phyloP scores from a whole-genome alignment of 2,888 invertebrate genomes.

The Melolontha melolontha region DNA sequence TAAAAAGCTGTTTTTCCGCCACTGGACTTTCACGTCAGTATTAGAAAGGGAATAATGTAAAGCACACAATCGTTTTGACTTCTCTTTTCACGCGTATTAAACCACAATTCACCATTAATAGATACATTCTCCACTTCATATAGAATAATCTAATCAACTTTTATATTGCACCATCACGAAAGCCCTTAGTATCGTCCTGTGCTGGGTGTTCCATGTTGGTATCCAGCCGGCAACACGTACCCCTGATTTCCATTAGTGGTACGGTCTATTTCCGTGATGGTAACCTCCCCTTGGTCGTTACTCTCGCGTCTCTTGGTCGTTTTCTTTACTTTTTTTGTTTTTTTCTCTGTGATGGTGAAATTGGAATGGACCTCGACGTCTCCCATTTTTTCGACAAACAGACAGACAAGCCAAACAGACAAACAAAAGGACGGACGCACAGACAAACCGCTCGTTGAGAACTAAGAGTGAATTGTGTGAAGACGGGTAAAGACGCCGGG shows the following conservation, averaged over 20 bases:
- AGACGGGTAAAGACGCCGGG: constrained; percentile 60
- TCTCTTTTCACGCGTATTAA: constrained; percentile 25
- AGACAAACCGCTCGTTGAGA: constrained; percentile 52
- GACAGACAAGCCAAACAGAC: constrained; percentile 31
- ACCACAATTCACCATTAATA: constrained; percentile 33
- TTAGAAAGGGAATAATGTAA: constrained; percentile 23
- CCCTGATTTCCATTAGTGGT: constrained; percentile 76
- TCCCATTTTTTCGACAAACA: constrained; percentile 73
- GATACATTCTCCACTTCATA: constrained; percentile 18
- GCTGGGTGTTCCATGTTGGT: constrained; percentile 9
- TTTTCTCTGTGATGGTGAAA: constrained; percentile 84
- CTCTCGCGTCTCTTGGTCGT: constrained; percentile 84
- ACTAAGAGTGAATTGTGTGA: constrained; percentile 57
- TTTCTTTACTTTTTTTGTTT: constrained; percentile 93
- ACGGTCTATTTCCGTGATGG: constrained; percentile 83
- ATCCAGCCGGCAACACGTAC: constrained; percentile 79
- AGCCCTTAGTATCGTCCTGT: constrained; percentile 11
- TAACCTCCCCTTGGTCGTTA: constrained; percentile 76
- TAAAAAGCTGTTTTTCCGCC: constrained; percentile 18
- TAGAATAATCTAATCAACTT: constrained; percentile 31
- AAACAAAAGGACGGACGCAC: constrained; percentile 39
- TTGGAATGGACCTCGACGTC: constrained; percentile 92
- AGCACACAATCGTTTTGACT: constrained; percentile 28
- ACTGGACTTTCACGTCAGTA: constrained; percentile 14
- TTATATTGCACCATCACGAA: constrained; percentile 39